Evolutionary conservation across 2,888 invertebrate species (phyloP), one percentile per base, ranked within the genome.

Genomic region (Mesodorylaimus sp.): DNA sequence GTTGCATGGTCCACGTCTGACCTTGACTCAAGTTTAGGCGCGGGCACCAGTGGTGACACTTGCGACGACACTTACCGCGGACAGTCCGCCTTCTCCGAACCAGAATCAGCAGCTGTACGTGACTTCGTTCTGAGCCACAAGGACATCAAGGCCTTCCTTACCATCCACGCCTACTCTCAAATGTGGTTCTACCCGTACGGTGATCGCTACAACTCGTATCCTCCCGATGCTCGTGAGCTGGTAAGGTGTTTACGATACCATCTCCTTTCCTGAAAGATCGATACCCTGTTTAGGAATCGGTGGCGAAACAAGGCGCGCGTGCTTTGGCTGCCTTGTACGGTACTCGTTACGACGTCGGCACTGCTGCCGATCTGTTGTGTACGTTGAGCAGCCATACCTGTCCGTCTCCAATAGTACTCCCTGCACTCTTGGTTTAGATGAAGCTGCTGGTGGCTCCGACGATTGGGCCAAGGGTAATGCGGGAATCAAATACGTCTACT

Each of bases 351-450:
- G 50, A 56, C 29, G 59, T 64, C 47, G 65, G 63, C 43, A 63
- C 62, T 13, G 65, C 65, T 13, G 63, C 65, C n/a, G 63, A 64
- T 42, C 61, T 61, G 23, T 62, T 63, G 42, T n/a, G n/a, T n/a
- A n/a, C n/a, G n/a, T n/a, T n/a, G n/a, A n/a, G n/a, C n/a, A n/a
- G n/a, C n/a, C n/a, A n/a, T n/a, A n/a, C n/a, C n/a, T n/a, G n/a
- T n/a, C n/a, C n/a, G n/a, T n/a, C n/a, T n/a, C n/a, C n/a, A n/a
- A n/a, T n/a, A n/a, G n/a, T n/a, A n/a, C n/a, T n/a, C n/a, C n/a
- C n/a, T n/a, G n/a, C n/a, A n/a, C n/a, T n/a, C n/a, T n/a, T n/a
- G n/a, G n/a, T n/a, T n/a, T n/a, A n/a, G n/a, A n/a, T n/a, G n/a
- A n/a, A n/a, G n/a, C n/a, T n/a, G n/a, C n/a, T n/a, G n/a, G n/a